Percentiles rank a stretch among this genome's conserved stretches.
phyloP scores from a whole-genome alignment of 2,797 vertebrate species.

The Acanthurus leucopareius region DNA sequence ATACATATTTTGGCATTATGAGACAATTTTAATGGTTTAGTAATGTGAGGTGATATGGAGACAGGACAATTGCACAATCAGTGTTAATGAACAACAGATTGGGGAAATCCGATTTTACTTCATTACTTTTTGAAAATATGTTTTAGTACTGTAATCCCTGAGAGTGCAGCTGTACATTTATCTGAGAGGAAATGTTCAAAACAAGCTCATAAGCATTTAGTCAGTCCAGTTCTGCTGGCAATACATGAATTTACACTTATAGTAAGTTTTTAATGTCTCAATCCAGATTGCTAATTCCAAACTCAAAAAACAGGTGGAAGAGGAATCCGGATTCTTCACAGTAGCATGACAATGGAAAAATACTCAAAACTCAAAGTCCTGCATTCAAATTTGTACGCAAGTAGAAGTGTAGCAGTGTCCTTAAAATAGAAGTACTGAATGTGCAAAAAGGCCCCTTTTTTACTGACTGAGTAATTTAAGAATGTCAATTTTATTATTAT shows the following conservation, averaged over 20 bases:
- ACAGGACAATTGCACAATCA: not conserved
- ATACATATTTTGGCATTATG: slow-evolving; percentile 28
- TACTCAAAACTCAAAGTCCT: not conserved
- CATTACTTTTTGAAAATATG: not conserved
- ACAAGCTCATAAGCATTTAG: not conserved
- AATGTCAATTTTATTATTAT: not conserved
- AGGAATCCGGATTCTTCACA: not conserved
- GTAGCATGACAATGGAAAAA: not conserved
- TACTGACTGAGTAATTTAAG: not conserved
- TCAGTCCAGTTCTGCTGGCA: not conserved
- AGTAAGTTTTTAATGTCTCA: not conserved
- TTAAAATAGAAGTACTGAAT: not conserved
- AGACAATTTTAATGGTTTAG: not conserved
- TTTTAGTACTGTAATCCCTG: not conserved
- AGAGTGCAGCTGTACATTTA: not conserved
- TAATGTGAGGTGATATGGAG: not conserved
- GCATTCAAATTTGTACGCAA: not conserved
- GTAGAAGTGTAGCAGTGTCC: not conserved
- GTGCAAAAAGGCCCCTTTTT: not conserved
- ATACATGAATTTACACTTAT: not conserved
- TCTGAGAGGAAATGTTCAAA: not conserved
- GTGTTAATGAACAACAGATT: not conserved
- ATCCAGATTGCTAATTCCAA: not conserved
- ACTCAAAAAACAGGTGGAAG: not conserved
- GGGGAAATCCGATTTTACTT: not conserved